Evolutionary conservation across 2,113 vertebrate genomes (phyloP), one percentile per base, ranked within the genome.

Genomic region (Colaptes auratus): DNA sequence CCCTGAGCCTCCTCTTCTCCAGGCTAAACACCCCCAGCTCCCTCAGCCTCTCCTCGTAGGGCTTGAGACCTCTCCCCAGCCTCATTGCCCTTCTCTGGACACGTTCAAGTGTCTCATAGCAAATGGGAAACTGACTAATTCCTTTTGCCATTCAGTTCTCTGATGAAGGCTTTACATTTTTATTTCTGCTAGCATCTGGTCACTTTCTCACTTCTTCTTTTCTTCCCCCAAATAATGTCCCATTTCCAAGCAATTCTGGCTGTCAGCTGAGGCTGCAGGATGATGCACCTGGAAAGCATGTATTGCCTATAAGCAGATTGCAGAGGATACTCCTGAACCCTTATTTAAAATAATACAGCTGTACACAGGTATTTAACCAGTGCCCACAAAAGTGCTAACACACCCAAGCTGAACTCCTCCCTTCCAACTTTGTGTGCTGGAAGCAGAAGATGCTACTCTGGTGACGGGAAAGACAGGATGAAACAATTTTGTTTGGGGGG

Each of bases 251-350:
- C n/a, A 79, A 85, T 88, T 95, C 52, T 0, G 87, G 82, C 82
- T 90, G 82, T 15, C 33, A 71, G 89, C 74, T 8, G 10, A 93
- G 84, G 70, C 82, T 84, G 58, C 12, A 79, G 66, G 36, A 52
- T 53, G 61, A 35, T 10, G 50, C 50, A 83, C 90, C 78, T 96
- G 77, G 39, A 82, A 96, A 96, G 73, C 42, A 83, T 46, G 82
- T 65, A 83, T 46, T 75, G 75, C 60, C 72, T 64, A 75, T 64
- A 86, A 71, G 71, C 42, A 83, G 56, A 44, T 23, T 35, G 48
- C 33, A 69, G 69, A 95, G 74, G 15, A 44, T 35, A n/a, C 46
- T 65, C 94, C 55, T 63, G 73, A 82, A 66, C 84, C 19, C 74
- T 83, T 72, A 66, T 74, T 50, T 10, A 21, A 89, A 93, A 74